Conservation (phyloP, 2,113 vertebrate genomes). For the Lichenostomus cassidix region DNA sequence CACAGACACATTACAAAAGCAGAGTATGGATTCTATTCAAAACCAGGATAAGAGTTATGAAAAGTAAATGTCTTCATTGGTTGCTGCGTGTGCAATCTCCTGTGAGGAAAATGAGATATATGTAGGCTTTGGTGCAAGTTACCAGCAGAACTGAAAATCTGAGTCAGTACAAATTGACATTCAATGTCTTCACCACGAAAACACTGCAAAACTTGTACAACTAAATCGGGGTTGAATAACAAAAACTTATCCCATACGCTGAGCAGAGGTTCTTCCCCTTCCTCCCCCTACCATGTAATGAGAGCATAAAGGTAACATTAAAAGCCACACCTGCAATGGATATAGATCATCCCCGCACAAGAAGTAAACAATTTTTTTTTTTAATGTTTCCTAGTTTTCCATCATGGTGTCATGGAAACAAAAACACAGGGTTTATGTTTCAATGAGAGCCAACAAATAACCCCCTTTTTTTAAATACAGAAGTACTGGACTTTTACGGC, state of each 20-base stretch:
- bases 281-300: neutral
- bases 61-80: neutral
- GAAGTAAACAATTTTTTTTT: neutral
- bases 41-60: neutral
- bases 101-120: neutral
- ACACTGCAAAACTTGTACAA: neutral
- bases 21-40: neutral
- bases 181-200: neutral
- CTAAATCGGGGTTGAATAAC: neutral
- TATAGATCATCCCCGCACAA: neutral
- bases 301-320: neutral
- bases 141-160: neutral
- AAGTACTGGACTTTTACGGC: neutral
- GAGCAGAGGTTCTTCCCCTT: neutral
- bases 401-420: neutral
- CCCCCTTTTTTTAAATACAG: accelerated
- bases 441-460: neutral
- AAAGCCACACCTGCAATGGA: neutral
- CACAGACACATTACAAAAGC: neutral
- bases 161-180: neutral
- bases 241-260: neutral
- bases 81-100: neutral
- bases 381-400: neutral
- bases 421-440: neutral
- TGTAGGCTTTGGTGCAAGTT: neutral